phyloP scores from a whole-genome alignment of 2,888 invertebrate genomes.

The Tillus elongatus region DNA sequence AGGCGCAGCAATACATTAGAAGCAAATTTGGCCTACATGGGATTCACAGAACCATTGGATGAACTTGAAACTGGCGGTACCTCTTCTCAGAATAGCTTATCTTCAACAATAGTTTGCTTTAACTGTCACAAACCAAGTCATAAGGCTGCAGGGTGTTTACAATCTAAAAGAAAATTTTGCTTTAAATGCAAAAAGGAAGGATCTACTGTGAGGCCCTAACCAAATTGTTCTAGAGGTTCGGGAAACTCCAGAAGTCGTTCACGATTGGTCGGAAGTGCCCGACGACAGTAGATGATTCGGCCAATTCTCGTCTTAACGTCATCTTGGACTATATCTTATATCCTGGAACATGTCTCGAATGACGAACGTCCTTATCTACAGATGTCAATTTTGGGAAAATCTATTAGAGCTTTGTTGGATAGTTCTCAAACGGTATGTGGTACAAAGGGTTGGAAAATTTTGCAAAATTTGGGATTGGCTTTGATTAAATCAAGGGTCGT shows the following conservation, averaged over 20 bases:
- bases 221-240: constrained; percentile 14
- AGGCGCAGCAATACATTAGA: not conserved
- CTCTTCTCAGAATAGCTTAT: too few species aligned
- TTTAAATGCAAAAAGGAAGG: too few species aligned
- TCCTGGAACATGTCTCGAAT: constrained; percentile 12
- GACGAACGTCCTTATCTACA: constrained; percentile 13
- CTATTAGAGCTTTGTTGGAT: constrained; percentile 10
- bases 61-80: too few species aligned
- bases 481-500: not conserved
- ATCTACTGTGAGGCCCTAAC: constrained; percentile 16
- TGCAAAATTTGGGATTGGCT: too few species aligned
- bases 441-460: too few species aligned
- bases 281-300: too few species aligned
- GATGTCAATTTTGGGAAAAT: constrained; percentile 9
- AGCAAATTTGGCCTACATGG: constrained; percentile 4
- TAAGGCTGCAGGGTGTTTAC: constrained; percentile 11
- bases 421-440: too few species aligned
- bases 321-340: too few species aligned
- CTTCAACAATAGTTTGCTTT: too few species aligned
- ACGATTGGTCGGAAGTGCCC: too few species aligned
- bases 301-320: constrained; percentile 10
- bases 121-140: constrained; percentile 14
- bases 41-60: constrained; percentile 5
- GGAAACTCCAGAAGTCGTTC: too few species aligned
- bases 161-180: constrained; percentile 9